phyloP scores from a whole-genome alignment of 64 coral and sea anemone genomes.

The Stichodactyla mertensii region DNA sequence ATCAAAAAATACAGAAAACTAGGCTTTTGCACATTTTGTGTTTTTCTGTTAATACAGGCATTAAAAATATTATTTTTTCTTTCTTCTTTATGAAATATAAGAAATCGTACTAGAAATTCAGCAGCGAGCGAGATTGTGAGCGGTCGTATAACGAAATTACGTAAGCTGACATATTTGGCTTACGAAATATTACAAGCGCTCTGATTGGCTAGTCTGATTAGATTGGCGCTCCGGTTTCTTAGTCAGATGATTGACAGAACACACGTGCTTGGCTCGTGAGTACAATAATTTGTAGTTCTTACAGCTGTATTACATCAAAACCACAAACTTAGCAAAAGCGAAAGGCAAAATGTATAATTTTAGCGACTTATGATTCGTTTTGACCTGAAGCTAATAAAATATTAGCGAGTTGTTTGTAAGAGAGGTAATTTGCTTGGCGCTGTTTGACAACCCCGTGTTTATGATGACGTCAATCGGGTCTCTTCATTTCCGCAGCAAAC shows the following conservation, averaged over 20 bases:
- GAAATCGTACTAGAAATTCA: too few relatives aligned
- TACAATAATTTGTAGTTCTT: not conserved
- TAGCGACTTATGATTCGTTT: not conserved
- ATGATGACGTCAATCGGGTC: slow-evolving; percentile 9
- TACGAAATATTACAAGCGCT: not conserved
- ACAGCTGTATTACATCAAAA: not conserved
- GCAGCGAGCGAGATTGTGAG: too few relatives aligned
- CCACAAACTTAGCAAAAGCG: not conserved
- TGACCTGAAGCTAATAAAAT: not conserved
- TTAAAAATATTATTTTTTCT: too few relatives aligned
- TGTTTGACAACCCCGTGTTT: not conserved
- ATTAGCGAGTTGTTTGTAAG: not conserved
- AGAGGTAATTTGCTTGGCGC: not conserved
- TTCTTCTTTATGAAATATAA: too few relatives aligned
- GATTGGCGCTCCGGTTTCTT: too few relatives aligned
- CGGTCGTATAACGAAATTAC: too few relatives aligned
- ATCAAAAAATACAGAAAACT: too few relatives aligned
- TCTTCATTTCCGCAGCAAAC: not conserved
- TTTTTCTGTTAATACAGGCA: too few relatives aligned
- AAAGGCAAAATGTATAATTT: not conserved
- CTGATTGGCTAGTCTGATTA: slow-evolving; percentile 25
- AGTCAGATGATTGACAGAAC: not conserved
- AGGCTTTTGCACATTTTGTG: too few relatives aligned
- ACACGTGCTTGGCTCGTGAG: not conserved
- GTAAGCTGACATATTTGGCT: not conserved